Evolutionary conservation across 1,140 invertebrate species (phyloP), one percentile per base, ranked within the genome.

Genomic region (Cyclargus thomasi): DNA sequence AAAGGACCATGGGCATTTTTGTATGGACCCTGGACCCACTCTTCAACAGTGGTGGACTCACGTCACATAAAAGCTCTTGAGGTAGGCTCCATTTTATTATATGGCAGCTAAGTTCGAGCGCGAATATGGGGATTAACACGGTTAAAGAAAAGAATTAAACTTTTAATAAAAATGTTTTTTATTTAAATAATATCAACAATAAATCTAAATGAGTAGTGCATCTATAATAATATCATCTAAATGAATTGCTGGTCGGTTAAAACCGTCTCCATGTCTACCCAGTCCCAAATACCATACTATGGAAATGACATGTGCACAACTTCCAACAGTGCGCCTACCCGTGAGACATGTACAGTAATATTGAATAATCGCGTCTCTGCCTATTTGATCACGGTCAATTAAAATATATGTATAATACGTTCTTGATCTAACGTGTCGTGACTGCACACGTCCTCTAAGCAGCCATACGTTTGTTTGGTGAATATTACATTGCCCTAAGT

Each of bases 391-490:
- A 14, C 65, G 47, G 22, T 67, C 55, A 67, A 67, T 67, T 59
- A 67, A 11, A 2, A 67, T 23, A 62, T 67, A 67, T 0, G 55
- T 36, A 36, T 67, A 67, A 67, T 67, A 67, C 11, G 22, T 62
- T 10, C 55, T 53, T 35, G 65, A 35, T 36, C 65, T 67, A 36
- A 67, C 65, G 53, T 67, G 65, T 62, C 65, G 53, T n/a, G 65
- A 67, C 35, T 67, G 65, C 0, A 67, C 23, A 17, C 65, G 55
- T 35, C 23, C 65, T 62, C 65, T 36, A 2, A 67, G 47, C 21
- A 63, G 23, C 62, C 62, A 63, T n/a, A 63, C 21, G 23, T 63
- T 63, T 11, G 0, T 35, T 36, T 35, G 3, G 23, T 0, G 1
- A 36, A 63, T 63, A 35, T 63, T 63, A n/a, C 23, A 63, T 63